phyloP scores from a whole-genome alignment of 1,140 invertebrate species.

The Cotesia chilonis region DNA sequence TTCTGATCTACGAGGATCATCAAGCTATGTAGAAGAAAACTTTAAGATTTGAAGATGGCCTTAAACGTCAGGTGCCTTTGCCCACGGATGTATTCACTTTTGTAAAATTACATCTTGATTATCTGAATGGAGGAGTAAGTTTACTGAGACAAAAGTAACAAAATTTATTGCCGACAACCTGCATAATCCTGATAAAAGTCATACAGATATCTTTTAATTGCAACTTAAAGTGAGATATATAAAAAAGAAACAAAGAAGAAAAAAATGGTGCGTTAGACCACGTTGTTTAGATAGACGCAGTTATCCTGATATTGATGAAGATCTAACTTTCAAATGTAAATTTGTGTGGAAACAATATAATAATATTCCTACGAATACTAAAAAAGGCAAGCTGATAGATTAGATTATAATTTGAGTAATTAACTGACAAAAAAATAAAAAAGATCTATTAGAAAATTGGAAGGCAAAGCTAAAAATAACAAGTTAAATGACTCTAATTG shows the following conservation, averaged over 20 bases:
- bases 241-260: background rate
- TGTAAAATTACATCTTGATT: constrained; percentile 13
- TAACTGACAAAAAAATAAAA: constrained; percentile 14
- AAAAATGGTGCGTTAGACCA: no score
- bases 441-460: background rate
- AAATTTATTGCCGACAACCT: background rate
- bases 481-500: background rate
- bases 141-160: constrained; percentile 11
- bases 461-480: background rate
- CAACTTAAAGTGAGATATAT: background rate
- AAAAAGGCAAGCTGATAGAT: background rate
- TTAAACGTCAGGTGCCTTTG: background rate
- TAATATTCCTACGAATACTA: background rate
- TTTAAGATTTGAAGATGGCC: constrained; percentile 11
- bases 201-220: constrained; percentile 5
- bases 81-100: background rate
- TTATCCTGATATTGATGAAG: no score
- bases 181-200: background rate
- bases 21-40: constrained; percentile 4
- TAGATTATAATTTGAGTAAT: background rate
- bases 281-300: no score
- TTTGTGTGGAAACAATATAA: background rate
- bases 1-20: constrained; percentile 1
- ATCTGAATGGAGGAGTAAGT: constrained; percentile 2
- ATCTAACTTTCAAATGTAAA: no score